Conservation (phyloP, 2,113 vertebrate genomes). For the Cichladusa arquata region DNA sequence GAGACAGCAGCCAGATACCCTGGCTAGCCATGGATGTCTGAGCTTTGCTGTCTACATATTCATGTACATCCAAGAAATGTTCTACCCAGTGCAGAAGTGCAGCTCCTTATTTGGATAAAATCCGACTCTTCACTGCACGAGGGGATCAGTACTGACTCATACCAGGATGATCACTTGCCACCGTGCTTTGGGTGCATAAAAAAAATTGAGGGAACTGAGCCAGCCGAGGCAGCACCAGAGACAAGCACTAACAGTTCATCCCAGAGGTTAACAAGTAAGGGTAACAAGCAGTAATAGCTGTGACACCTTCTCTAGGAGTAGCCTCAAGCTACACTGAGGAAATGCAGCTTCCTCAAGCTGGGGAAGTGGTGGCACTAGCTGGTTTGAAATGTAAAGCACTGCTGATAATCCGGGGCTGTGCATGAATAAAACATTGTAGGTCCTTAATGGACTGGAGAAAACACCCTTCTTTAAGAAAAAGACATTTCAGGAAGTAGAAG, state of each 20-base stretch:
- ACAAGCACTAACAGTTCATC: background rate
- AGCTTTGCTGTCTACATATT: background rate
- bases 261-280: slow-evolving; percentile 20
- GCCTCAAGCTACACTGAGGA: background rate
- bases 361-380: background rate
- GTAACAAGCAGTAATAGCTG: background rate
- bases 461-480: background rate
- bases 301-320: slow-evolving; percentile 37
- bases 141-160: slow-evolving; percentile 47
- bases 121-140: background rate
- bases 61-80: background rate
- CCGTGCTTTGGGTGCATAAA: background rate
- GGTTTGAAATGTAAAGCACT: slow-evolving; percentile 46
- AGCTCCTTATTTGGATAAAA: slow-evolving; percentile 63
- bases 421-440: slow-evolving; percentile 51
- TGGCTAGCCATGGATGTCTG: background rate
- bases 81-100: background rate
- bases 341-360: background rate
- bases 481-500: background rate
- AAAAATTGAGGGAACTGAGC: background rate
- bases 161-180: background rate
- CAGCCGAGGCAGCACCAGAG: background rate
- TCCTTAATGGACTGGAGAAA: slow-evolving; percentile 13
- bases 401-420: background rate
- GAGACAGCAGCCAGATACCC: background rate